Percentiles rank a stretch among this genome's conserved stretches.
These are phyloP conservation scores for Hydrozoanthus gracilis DNA, from an alignment of 92 coral and sea anemone genomes.

Conservation along the genomic window DNA sequence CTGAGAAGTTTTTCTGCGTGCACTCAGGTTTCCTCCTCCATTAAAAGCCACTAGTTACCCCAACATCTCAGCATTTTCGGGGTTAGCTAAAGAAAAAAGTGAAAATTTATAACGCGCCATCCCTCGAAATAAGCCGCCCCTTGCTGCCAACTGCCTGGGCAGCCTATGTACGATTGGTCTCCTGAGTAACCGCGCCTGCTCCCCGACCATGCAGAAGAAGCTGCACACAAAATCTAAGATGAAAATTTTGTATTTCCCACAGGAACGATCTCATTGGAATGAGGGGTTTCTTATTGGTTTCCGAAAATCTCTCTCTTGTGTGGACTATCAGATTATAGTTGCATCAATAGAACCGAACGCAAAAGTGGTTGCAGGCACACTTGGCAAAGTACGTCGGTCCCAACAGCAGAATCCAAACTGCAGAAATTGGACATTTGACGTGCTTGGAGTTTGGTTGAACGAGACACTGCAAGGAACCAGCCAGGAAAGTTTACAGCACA, in stretches of 20 bases:
- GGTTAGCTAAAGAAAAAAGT: no score
- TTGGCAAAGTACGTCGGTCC: background rate
- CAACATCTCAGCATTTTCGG: no score
- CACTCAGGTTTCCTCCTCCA: no score
- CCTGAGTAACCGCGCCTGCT: background rate
- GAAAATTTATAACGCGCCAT: no score
- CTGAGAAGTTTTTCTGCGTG: no score
- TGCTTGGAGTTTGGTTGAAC: conserved; percentile 20
- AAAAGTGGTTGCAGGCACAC: background rate
- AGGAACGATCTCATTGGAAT: background rate
- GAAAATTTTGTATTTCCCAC: conserved; percentile 20
- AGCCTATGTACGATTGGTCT: no score
- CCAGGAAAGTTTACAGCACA: background rate
- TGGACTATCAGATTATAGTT: conserved; percentile 1
- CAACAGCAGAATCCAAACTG: background rate
- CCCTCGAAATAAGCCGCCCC: no score
- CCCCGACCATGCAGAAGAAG: background rate
- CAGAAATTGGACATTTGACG: conserved; percentile 6
- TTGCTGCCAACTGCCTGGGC: no score
- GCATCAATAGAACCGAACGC: conserved; percentile 10
- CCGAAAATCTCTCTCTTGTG: background rate
- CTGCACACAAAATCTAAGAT: background rate
- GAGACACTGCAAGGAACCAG: background rate
- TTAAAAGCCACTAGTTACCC: no score
- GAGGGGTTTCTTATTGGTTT: conserved; percentile 27